Percentiles rank a stretch among this genome's conserved stretches.
phyloP scores from a whole-genome alignment of 2,797 vertebrate species.

The Pangasius sanitwongsei region DNA sequence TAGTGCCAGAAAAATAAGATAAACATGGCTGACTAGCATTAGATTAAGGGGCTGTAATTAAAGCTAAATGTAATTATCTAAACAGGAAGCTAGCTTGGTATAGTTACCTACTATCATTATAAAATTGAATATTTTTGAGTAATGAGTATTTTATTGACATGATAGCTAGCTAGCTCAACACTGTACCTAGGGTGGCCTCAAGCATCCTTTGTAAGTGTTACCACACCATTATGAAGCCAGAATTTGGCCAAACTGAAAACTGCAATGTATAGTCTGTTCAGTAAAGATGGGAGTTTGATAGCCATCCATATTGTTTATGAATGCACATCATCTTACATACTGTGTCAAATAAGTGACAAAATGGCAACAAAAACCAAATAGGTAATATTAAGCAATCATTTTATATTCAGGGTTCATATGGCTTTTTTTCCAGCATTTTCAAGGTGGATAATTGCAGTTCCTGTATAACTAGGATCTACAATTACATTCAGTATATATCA shows the following conservation, averaged over 20 bases:
- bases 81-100: background rate
- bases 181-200: background rate
- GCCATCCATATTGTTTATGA: background rate
- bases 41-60: background rate
- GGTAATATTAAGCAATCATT: conserved; percentile 3
- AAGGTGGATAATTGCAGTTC: background rate
- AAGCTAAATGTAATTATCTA: background rate
- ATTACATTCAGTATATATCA: background rate
- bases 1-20: background rate
- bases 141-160: background rate
- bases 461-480: background rate
- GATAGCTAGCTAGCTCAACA: background rate
- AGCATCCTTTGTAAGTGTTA: background rate
- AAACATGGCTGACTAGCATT: background rate
- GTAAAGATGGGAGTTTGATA: background rate
- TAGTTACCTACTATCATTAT: background rate
- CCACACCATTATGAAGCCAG: background rate
- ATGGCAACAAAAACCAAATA: background rate
- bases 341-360: background rate
- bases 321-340: background rate
- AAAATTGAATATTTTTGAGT: background rate
- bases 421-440: background rate
- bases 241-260: background rate
- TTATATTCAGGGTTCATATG: background rate
- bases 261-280: background rate